Evolutionary conservation across 2,113 vertebrate species (phyloP).

Genomic region (Guaruba guarouba): DNA sequence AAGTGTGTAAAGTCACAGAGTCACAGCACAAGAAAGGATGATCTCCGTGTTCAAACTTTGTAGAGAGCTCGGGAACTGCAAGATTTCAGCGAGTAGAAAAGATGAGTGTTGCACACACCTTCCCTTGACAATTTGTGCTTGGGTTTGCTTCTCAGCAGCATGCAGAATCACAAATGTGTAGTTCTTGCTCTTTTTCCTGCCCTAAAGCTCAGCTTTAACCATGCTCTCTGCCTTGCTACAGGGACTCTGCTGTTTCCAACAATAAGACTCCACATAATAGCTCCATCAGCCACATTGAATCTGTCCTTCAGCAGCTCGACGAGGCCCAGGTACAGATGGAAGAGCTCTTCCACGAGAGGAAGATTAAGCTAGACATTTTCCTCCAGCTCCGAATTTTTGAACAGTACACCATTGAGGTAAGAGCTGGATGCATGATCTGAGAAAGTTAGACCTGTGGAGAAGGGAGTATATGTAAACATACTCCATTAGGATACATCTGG

Average conservation of each 20-base stretch:
- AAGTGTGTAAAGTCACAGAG: background rate
- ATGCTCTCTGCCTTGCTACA: slow-evolving; percentile 62
- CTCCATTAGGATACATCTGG: background rate
- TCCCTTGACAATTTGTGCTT: background rate
- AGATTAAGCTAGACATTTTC: slow-evolving; percentile 97
- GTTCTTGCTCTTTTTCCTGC: background rate
- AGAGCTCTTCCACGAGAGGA: slow-evolving; percentile 95
- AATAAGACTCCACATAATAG: slow-evolving; percentile 95
- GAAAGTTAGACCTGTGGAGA: background rate
- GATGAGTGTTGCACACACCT: background rate
- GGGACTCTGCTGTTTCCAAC: slow-evolving; percentile 92
- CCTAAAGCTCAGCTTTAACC: background rate
- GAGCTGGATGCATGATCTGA: background rate
- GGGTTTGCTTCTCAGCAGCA: background rate
- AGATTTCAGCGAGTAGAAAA: background rate
- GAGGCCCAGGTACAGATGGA: slow-evolving; percentile 98
- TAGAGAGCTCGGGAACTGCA: background rate
- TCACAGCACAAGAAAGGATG: background rate
- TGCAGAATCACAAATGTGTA: background rate
- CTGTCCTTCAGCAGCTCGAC: slow-evolving; percentile 95
- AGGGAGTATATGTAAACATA: background rate
- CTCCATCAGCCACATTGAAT: slow-evolving; percentile 96
- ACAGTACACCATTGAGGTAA: slow-evolving; percentile 96
- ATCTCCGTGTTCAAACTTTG: background rate
- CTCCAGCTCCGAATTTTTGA: slow-evolving; percentile 96